These are phyloP conservation scores for Sminthurides bifidus DNA, from an alignment of 1,140 invertebrate species.

Conservation along the genomic window DNA sequence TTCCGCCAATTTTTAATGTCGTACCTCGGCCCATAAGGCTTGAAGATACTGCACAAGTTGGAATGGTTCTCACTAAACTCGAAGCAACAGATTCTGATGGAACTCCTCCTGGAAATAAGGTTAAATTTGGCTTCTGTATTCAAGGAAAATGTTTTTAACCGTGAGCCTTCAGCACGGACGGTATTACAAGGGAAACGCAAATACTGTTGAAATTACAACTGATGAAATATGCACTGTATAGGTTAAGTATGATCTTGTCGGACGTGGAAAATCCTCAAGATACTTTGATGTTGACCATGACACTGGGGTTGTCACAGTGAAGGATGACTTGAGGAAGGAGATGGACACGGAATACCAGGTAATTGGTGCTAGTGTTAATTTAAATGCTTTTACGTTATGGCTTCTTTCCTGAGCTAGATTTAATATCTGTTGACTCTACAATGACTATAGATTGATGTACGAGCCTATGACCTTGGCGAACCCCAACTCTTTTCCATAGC, in stretches of 20 bases:
- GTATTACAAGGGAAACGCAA: no score
- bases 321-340: conserved; percentile 71
- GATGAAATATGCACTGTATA: conserved; percentile 31
- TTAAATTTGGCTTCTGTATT: no score
- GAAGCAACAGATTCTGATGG: conserved; percentile 44
- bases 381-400: neutral
- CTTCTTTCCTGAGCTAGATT: no score
- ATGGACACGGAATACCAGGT: conserved; percentile 71
- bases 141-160: no score
- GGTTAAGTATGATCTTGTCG: conserved; percentile 66
- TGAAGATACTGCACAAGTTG: conserved; percentile 67
- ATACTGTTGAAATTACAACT: no score
- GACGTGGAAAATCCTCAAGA: conserved; percentile 60
- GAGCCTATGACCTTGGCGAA: conserved; percentile 73
- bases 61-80: conserved; percentile 61
- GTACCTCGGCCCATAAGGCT: conserved; percentile 66
- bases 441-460: conserved; percentile 56
- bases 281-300: conserved; percentile 80
- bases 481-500: conserved; percentile 66
- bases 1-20: conserved; percentile 70
- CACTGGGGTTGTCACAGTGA: conserved; percentile 58
- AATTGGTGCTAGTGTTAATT: conserved; percentile 23
- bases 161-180: no score
- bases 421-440: neutral
- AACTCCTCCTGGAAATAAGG: conserved; percentile 58